Percentiles rank a stretch among this genome's conserved stretches.
phyloP scores from a whole-genome alignment of 1,140 invertebrate genomes.

The Danaus melanippus region DNA sequence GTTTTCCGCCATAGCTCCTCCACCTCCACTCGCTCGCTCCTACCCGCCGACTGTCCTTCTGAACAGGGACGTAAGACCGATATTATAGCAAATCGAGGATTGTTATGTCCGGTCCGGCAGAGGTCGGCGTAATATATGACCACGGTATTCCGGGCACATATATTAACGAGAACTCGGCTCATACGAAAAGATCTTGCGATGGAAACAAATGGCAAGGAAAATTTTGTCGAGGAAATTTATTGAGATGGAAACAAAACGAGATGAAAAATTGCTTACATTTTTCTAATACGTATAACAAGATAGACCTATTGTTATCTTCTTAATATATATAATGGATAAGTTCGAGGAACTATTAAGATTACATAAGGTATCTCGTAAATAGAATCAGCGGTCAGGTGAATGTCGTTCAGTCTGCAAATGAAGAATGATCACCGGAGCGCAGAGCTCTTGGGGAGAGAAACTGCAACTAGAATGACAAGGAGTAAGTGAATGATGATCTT shows the following conservation, averaged over 20 bases:
- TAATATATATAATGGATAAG: too few species aligned
- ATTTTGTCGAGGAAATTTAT: constrained; percentile 71
- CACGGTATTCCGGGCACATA: constrained; percentile 72
- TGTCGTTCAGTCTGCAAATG: constrained; percentile 38
- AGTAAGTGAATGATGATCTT: constrained; percentile 59
- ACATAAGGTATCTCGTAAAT: not conserved
- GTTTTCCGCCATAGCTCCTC: constrained; percentile 26
- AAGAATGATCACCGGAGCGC: constrained; percentile 61
- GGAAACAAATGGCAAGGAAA: constrained; percentile 73
- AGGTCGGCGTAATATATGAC: constrained; percentile 73
- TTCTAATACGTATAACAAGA: constrained; percentile 36
- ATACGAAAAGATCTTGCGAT: constrained; percentile 73
- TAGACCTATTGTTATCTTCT: too few species aligned
- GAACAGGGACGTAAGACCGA: constrained; percentile 59
- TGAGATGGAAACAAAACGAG: constrained; percentile 57
- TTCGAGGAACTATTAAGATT: too few species aligned
- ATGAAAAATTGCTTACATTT: constrained; percentile 60
- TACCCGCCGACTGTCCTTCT: constrained; percentile 25
- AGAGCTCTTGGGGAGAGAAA: constrained; percentile 18
- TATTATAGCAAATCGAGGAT: constrained; percentile 72
- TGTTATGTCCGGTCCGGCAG: constrained; percentile 71
- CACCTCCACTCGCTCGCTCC: constrained; percentile 45
- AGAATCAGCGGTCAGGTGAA: constrained; percentile 21
- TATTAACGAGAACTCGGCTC: constrained; percentile 73
- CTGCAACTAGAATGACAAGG: constrained; percentile 35